Evolutionary conservation across 2,797 vertebrate genomes (phyloP).

Genomic region (Denticeps clupeoides): DNA sequence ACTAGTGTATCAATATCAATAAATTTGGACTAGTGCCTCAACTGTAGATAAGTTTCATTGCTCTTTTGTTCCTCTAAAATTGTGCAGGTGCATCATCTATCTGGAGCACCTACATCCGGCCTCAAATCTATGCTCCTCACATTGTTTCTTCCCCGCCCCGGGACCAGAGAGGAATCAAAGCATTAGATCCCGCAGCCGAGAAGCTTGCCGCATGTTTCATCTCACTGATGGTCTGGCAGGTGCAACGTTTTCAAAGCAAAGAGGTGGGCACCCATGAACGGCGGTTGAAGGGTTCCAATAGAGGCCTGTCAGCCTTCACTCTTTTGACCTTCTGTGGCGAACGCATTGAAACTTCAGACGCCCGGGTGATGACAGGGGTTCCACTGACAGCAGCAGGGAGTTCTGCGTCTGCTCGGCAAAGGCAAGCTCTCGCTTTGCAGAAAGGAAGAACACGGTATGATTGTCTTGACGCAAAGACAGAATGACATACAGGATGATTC

Average conservation of each 20-base stretch:
- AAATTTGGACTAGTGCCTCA: too few species aligned
- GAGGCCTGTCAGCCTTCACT: conserved; percentile 16
- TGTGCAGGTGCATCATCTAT: too few species aligned
- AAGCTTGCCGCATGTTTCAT: conserved; percentile 30
- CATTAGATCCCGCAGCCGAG: too few species aligned
- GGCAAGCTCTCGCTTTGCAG: too few species aligned
- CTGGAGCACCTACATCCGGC: too few species aligned
- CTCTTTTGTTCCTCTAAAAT: too few species aligned
- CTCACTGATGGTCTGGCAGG: conserved; percentile 42
- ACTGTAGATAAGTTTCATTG: too few species aligned
- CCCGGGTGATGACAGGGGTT: not conserved
- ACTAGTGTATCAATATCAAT: too few species aligned
- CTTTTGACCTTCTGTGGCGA: not conserved
- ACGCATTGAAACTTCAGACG: not conserved
- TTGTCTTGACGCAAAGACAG: too few species aligned
- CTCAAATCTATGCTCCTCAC: conserved; percentile 21
- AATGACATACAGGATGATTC: too few species aligned
- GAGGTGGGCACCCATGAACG: conserved; percentile 30
- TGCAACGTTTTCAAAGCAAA: conserved; percentile 36
- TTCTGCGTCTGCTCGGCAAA: too few species aligned
- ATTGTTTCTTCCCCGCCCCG: conserved; percentile 46
- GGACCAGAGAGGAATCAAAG: conserved; percentile 54
- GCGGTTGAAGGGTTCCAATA: conserved; percentile 31
- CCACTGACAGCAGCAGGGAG: not conserved
- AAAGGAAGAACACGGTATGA: too few species aligned